Percentiles rank a stretch among this genome's conserved stretches.
These are phyloP conservation scores for Ptychoptera albimana DNA, from an alignment of 2,888 invertebrate genomes.

Conservation along the genomic window DNA sequence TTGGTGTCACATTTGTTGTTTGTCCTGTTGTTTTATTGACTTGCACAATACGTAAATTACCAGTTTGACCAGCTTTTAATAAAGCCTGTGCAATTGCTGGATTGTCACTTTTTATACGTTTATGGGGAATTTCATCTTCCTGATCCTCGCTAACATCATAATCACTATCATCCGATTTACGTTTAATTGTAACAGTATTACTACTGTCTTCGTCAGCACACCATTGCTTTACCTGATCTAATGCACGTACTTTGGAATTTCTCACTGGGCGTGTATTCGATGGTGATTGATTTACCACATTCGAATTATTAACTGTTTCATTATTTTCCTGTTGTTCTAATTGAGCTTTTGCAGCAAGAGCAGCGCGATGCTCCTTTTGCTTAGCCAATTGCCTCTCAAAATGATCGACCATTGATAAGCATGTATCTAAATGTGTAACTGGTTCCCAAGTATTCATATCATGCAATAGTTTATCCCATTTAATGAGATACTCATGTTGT, in stretches of 20 bases:
- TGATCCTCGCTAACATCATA: constrained; percentile 1
- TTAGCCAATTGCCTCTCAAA: constrained; percentile 65
- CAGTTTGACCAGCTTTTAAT: background rate
- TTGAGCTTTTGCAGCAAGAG: constrained; percentile 26
- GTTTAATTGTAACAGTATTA: constrained; percentile 15
- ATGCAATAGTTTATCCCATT: constrained; percentile 71
- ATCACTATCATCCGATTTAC: constrained; percentile 2
- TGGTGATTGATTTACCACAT: constrained; percentile 1
- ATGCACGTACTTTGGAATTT: constrained; percentile 64
- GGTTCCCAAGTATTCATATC: constrained; percentile 79
- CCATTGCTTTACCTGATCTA: constrained; percentile 75
- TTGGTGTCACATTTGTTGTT: background rate
- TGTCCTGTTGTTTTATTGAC: background rate
- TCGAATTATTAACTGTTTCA: background rate
- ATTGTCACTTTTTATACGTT: constrained; percentile 4
- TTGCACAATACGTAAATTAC: constrained; percentile 3
- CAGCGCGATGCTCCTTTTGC: constrained; percentile 54
- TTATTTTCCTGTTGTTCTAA: constrained; percentile 6
- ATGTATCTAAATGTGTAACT: constrained; percentile 55
- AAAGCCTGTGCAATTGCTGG: constrained; percentile 2
- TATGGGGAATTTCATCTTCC: constrained; percentile 2
- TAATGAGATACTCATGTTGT: constrained; percentile 67
- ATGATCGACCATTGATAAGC: constrained; percentile 59
- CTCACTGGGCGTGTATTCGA: constrained; percentile 33
- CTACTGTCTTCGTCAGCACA: constrained; percentile 46